Conservation (phyloP, 1,140 invertebrate genomes). For the Argopecten irradians region DNA sequence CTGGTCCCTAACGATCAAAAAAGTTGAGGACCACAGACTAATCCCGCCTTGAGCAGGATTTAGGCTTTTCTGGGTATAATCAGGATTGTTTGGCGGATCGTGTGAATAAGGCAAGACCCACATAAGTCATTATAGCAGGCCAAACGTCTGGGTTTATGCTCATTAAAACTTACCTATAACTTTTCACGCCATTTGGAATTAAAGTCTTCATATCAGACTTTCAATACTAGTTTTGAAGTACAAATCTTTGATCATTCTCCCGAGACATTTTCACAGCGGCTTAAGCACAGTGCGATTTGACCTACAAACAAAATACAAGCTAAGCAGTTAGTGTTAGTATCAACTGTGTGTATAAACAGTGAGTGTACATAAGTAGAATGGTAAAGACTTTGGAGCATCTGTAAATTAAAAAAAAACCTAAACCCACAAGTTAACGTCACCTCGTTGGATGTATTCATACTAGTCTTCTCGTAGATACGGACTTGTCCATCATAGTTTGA, state of each 20-base stretch:
- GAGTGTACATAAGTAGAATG: too few species aligned
- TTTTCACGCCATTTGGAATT: neutral
- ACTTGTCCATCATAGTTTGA: too few species aligned
- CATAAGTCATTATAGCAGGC: neutral
- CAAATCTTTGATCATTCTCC: constrained; percentile 8
- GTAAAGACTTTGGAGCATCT: too few species aligned
- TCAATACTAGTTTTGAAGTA: neutral
- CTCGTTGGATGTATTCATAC: too few species aligned
- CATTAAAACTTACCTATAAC: constrained; percentile 18
- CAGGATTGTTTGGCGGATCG: neutral
- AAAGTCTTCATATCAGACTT: constrained; percentile 11
- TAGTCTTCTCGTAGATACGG: too few species aligned
- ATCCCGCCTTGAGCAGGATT: neutral
- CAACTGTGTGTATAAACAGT: too few species aligned
- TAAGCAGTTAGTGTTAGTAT: too few species aligned
- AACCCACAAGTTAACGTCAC: too few species aligned
- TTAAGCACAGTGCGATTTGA: neutral
- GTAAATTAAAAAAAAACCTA: too few species aligned
- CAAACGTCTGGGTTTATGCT: constrained; percentile 15
- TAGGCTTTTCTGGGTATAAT: neutral
- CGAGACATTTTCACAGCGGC: neutral
- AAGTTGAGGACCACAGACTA: neutral
- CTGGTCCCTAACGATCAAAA: neutral
- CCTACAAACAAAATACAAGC: neutral
- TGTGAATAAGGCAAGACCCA: neutral